Evolutionary conservation across 1,140 invertebrate genomes (phyloP), one percentile per base, ranked within the genome.

Genomic region (Bombus waltoni): DNA sequence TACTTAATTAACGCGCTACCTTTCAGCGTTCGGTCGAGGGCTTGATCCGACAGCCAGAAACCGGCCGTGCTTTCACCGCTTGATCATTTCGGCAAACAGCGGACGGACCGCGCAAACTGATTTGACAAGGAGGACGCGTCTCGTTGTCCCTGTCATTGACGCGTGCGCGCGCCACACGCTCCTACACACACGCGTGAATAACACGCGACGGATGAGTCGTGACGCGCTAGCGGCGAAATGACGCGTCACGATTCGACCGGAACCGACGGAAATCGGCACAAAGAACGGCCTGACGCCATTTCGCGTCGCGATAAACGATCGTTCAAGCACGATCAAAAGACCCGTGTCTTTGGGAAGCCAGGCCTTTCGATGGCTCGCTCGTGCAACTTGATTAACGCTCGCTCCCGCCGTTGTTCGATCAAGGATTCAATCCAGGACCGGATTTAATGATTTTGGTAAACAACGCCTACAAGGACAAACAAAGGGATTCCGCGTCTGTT

Each of bases 1-100:
- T 87, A 90, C 82, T 91, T 92, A 91, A 93, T 93, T 92, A 92
- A 88, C 87, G 72, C 70, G 81, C 79, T 89, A 91, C 85, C 90
- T 91, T 92, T 91, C 90, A 91, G 40, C 79, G 47, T 44, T 28
- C 57, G 70, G 68, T 42, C 83, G 75, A 85, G 76, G 38, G 86
- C 85, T 85, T 88, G 85, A 90, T 83, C 83, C 81, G 81, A 47
- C 83, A 76, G 72, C 86, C 80, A 73, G 57, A 81, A 90, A 86
- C 77, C 59, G 57, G 66, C 76, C 68, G 44, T 66, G 80, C 80
- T 88, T 88, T 90, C 86, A 76, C 66, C 66, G 84, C 71, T 88
- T 87, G 87, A 92, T 92, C 83, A 91, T 92, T 92, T 90, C 59
- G 65, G 88, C 85, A 91, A 91, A 92, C 88, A 87, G 38, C 59